Conservation (phyloP, 2,113 vertebrate genomes). For the Aramus guarauna region DNA sequence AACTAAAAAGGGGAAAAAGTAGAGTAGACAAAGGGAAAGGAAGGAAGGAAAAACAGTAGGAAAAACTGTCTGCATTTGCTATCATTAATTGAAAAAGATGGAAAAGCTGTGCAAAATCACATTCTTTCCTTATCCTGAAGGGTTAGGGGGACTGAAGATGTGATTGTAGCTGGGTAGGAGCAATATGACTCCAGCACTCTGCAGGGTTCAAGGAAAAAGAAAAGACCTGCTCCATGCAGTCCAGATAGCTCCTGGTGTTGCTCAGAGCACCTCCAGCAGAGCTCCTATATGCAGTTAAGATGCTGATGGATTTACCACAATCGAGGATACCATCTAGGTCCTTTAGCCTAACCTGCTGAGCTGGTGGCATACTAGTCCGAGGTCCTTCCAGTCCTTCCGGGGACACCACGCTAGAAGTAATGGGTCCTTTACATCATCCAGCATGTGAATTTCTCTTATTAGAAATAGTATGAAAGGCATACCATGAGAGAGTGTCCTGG, state of each 20-base stretch:
- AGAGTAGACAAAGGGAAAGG: not conserved
- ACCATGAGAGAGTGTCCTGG: not conserved
- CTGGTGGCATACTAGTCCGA: not conserved
- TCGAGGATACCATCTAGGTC: not conserved
- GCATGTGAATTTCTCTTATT: not conserved
- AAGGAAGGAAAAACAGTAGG: not conserved
- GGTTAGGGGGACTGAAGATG: not conserved
- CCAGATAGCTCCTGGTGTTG: not conserved
- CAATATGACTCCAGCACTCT: not conserved
- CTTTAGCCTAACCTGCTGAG: not conserved
- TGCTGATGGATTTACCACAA: not conserved
- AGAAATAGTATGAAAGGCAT: not conserved
- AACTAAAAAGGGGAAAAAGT: not conserved
- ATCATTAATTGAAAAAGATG: not conserved
- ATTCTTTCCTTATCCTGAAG: not conserved
- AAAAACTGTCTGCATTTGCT: not conserved
- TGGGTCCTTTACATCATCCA: not conserved
- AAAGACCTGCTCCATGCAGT: rapidly evolving
- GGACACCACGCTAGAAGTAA: not conserved
- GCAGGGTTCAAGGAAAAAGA: not conserved
- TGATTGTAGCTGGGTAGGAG: not conserved
- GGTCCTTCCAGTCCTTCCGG: not conserved
- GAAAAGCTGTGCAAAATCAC: not conserved
- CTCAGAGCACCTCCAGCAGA: not conserved
- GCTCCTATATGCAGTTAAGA: not conserved